Base-by-base conservation (phyloP, 2,113 vertebrate genomes). In the Benthochromis sp. region DNA sequence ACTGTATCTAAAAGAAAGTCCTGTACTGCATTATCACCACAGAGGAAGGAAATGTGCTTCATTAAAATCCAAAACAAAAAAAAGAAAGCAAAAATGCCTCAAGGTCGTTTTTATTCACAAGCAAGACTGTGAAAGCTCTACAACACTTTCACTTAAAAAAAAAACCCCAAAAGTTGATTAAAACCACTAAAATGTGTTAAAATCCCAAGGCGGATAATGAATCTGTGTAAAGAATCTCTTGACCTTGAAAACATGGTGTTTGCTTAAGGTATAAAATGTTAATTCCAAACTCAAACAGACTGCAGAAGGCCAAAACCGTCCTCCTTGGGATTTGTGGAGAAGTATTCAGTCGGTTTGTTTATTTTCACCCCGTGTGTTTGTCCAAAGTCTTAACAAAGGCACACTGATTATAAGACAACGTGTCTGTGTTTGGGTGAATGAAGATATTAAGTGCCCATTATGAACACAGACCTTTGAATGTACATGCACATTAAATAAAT, bases 241-340 rank as follows among this genome's bases (percentile, higher is more conserved):
- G 97, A 98, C 97, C 96, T 97, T 98, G 96, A 97, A 97, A 97
- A 97, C 96, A 97, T 95, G 95, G 97, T 97, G 97, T 98, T 98
- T 98, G 97, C 96, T 93, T 93, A 97, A 97, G 94, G 96, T 97
- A 97, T 97, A 96, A 97, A 97, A 96, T 97, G 95, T 95, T 88
- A 92, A 95, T 95, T 96, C 96, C 96, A 95, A 95, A 96, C 97
- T 96, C 96, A 97, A 97, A 97, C 96, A 97, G 96, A 95, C 95
- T 94, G 96, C 96, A 96, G 96, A 96, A 96, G 94, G 96, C 45
- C 52, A 9, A 93, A 93, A 91, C 34, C 94, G 96, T 93, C 94
- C 96, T 94, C 96, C 95, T 93, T 96, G 24, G 97, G 97, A 95
- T 97, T 80, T 97, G 94, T 96, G 93, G 96, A 96, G 96, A 94